Percentiles rank a stretch among this genome's conserved stretches.
phyloP scores from a whole-genome alignment of 92 coral and sea anemone genomes.

The Phenganax subtilis region DNA sequence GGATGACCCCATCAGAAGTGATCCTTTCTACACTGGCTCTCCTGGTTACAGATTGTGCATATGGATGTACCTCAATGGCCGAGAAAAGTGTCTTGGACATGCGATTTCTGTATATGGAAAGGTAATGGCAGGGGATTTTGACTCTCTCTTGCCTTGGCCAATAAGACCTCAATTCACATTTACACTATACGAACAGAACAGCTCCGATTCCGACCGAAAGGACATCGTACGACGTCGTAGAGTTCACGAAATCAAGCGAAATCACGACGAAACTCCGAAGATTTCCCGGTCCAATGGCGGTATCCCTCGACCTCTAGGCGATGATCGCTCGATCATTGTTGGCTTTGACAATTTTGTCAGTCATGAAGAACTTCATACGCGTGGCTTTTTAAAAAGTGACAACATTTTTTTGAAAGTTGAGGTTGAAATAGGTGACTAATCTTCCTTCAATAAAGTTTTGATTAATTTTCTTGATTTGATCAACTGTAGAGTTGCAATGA shows the following conservation, averaged over 20 bases:
- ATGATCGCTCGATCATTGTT: constrained; percentile 87
- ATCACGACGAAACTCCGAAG: constrained; percentile 72
- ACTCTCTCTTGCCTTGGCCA: constrained; percentile 89
- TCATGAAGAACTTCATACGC: constrained; percentile 70
- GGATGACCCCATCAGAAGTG: constrained; percentile 91
- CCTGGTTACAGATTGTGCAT: constrained; percentile 82
- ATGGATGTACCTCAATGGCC: constrained; percentile 94
- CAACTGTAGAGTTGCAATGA: too few species aligned
- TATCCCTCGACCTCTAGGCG: constrained; percentile 79
- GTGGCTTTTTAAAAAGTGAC: constrained; percentile 71
- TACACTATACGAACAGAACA: constrained; percentile 73
- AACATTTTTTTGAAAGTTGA: constrained; percentile 66
- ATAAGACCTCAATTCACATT: constrained; percentile 92
- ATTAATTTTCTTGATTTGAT: neutral
- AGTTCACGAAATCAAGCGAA: constrained; percentile 88
- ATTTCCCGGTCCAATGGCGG: constrained; percentile 64
- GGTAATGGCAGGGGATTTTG: constrained; percentile 88
- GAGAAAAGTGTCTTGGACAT: constrained; percentile 76
- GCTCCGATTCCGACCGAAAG: constrained; percentile 58
- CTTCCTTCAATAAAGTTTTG: neutral
- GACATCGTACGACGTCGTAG: constrained; percentile 91
- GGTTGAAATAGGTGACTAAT: constrained; percentile 65
- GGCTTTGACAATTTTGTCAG: constrained; percentile 89
- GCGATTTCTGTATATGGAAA: constrained; percentile 86
- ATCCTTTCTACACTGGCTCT: constrained; percentile 88